These are phyloP conservation scores for Agrypnia vestita DNA, from an alignment of 1,140 invertebrate genomes.

Conservation along the genomic window DNA sequence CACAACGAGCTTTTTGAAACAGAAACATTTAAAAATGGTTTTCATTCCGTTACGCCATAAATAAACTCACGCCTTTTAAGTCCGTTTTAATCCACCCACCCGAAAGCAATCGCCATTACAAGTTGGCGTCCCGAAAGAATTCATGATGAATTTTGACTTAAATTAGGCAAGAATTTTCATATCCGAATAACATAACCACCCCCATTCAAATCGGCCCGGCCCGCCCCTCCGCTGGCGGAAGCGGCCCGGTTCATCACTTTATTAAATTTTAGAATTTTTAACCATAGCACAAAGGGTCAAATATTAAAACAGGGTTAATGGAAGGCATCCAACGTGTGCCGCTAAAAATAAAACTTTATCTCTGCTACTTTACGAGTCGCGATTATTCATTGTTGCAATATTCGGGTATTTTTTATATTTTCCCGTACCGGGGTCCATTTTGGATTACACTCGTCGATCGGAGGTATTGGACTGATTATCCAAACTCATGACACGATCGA, in stretches of 20 bases:
- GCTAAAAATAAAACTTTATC: conserved; percentile 1
- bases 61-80: conserved; percentile 1
- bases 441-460: no score
- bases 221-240: neutral
- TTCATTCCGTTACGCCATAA: neutral
- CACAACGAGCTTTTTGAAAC: no score
- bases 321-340: neutral
- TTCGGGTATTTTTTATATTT: neutral
- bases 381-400: conserved; percentile 1
- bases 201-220: neutral
- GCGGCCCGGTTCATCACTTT: conserved; percentile 41
- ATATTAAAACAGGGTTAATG: conserved; percentile 26
- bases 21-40: neutral
- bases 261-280: conserved; percentile 59
- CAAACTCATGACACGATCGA: no score
- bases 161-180: conserved; percentile 40
- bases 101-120: conserved; percentile 31
- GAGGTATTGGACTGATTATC: no score
- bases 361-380: neutral
- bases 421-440: no score
- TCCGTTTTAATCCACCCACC: conserved; percentile 19
- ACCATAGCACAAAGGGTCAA: conserved; percentile 12
- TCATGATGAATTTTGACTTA: conserved; percentile 34
- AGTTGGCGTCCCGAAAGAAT: conserved; percentile 15
- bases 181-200: conserved; percentile 21